A percentile compares a stretch with the other conserved stretches of the same genome.
Conservation (phyloP, 37 sponge, comb jelly and placozoan genomes). For the Ephydatia muelleri region DNA sequence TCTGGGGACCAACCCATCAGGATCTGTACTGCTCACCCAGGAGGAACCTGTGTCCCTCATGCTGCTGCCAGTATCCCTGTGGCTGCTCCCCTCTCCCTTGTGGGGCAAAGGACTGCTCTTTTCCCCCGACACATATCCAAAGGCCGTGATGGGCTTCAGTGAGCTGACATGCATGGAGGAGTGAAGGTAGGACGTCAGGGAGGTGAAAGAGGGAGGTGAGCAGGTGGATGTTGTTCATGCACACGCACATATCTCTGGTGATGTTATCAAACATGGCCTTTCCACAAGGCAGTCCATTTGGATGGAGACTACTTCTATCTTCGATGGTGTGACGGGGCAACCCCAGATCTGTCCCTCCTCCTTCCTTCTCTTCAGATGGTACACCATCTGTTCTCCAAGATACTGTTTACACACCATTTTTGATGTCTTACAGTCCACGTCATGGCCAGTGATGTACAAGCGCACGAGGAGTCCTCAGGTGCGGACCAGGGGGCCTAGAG, state of each 20-base stretch:
- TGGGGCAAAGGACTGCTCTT: neutral
- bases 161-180: slow-evolving; percentile 1
- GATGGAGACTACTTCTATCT: slow-evolving; percentile 59
- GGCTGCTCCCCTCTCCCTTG: neutral
- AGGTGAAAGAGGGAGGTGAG: slow-evolving; percentile 43
- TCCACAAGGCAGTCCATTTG: slow-evolving; percentile 61
- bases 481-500: too few species aligned
- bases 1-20: neutral
- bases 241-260: slow-evolving; percentile 74
- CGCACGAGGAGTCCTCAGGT: neutral
- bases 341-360: slow-evolving; percentile 72
- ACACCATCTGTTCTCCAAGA: slow-evolving; percentile 60
- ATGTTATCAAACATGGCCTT: slow-evolving; percentile 39
- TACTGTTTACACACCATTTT: too few species aligned
- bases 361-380: slow-evolving; percentile 49
- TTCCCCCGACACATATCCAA: slow-evolving; percentile 54
- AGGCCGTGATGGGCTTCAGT: slow-evolving; percentile 14
- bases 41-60: neutral
- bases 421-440: neutral
- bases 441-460: neutral
- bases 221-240: slow-evolving; percentile 72
- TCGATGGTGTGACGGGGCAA: slow-evolving; percentile 71
- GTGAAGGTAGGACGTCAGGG: slow-evolving; percentile 54
- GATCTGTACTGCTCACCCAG: neutral
- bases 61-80: neutral